phyloP scores from a whole-genome alignment of 2,797 vertebrate species.

The Enteromius afrohamiltoni region DNA sequence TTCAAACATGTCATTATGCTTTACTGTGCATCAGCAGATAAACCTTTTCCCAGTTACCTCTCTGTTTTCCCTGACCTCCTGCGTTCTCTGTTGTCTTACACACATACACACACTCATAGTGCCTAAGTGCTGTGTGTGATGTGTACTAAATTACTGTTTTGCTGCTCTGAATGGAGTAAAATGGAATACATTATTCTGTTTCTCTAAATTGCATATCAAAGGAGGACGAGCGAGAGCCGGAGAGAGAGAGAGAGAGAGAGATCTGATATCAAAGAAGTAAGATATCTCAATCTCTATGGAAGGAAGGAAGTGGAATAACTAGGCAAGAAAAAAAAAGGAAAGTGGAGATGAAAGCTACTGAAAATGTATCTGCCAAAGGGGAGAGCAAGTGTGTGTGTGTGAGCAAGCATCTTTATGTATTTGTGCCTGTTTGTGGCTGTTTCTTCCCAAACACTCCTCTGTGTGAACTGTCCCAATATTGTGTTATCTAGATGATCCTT shows the following conservation, averaged over 20 bases:
- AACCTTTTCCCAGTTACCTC: background rate
- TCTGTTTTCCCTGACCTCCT: slow-evolving; percentile 20
- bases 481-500: slow-evolving; percentile 4
- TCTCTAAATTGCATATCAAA: slow-evolving; percentile 46
- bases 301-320: slow-evolving; percentile 30
- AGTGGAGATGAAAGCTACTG: slow-evolving; percentile 34
- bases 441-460: slow-evolving; percentile 15
- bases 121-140: slow-evolving; percentile 6
- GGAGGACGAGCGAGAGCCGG: background rate
- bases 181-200: slow-evolving; percentile 50
- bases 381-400: background rate
- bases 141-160: slow-evolving; percentile 45
- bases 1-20: slow-evolving; percentile 26
- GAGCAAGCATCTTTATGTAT: slow-evolving; percentile 21
- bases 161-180: slow-evolving; percentile 44
- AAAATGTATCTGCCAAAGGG: slow-evolving; percentile 26
- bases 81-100: background rate
- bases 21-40: slow-evolving; percentile 21
- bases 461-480: background rate
- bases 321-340: slow-evolving; percentile 16
- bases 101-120: background rate
- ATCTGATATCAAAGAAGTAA: slow-evolving; percentile 42
- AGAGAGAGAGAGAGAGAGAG: background rate
- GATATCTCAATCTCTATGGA: slow-evolving; percentile 19
- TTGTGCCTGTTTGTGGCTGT: slow-evolving; percentile 46